Percentiles rank a stretch among this genome's conserved stretches.
These are phyloP conservation scores for Bombus haemorrhoidalis DNA, from an alignment of 1,140 invertebrate species.

Conservation along the genomic window DNA sequence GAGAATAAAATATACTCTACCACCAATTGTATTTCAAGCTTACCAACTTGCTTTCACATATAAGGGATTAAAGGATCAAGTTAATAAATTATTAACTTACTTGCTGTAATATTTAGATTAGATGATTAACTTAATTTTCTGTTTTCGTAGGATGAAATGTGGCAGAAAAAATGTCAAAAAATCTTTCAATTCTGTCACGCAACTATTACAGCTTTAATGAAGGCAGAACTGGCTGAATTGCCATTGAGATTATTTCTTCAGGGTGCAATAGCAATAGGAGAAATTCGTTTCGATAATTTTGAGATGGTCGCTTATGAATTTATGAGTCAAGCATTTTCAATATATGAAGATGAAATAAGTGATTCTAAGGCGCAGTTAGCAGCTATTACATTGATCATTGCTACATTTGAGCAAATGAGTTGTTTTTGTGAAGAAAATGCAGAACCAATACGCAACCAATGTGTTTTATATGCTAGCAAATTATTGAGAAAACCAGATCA, in stretches of 20 bases:
- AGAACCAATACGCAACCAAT: constrained; percentile 97
- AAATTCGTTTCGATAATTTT: constrained; percentile 96
- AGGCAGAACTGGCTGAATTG: constrained; percentile 96
- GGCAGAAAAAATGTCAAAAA: constrained; percentile 99
- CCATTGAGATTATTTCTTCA: constrained; percentile 97
- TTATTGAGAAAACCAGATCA: constrained; percentile 99
- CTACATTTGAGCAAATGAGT: constrained; percentile 96
- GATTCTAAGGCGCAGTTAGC: constrained; percentile 98
- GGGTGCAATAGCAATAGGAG: constrained; percentile 95
- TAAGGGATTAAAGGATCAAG: constrained; percentile 89
- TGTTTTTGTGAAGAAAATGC: constrained; percentile 98
- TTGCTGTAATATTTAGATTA: neutral
- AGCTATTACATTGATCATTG: constrained; percentile 97
- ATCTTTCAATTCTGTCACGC: constrained; percentile 99
- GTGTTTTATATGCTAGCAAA: constrained; percentile 96
- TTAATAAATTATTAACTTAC: constrained; percentile 74
- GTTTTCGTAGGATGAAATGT: constrained; percentile 92
- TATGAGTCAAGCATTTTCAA: constrained; percentile 97
- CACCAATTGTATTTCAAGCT: constrained; percentile 98
- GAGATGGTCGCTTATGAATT: constrained; percentile 99
- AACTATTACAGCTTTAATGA: constrained; percentile 96
- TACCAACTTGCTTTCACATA: constrained; percentile 95
- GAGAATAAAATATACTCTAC: constrained; percentile 95
- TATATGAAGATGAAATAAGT: constrained; percentile 99
- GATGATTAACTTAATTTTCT: neutral